Base-by-base conservation (phyloP, 1,140 invertebrate genomes). In the Paracyclopina nana region DNA sequence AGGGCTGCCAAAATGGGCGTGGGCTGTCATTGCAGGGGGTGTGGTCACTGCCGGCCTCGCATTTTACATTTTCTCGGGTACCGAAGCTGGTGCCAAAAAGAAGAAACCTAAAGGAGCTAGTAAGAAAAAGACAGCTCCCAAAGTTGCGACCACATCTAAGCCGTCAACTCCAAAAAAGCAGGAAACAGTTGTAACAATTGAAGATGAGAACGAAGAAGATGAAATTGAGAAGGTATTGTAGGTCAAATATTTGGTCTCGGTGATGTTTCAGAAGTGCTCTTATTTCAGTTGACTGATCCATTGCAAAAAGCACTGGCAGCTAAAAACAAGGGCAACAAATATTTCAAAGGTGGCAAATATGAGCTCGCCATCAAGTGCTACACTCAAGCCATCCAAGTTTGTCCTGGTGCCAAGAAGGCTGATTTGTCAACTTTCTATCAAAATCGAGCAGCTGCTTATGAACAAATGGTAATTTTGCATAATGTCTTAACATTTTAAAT, bases 391-490 rank as follows among this genome's bases (percentile, higher is more conserved):
- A 91, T 95, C 53, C 72, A 79, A 56, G 68, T 76, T 9, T 92
- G 86, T 62, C 84, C 86, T 1, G 58, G 65, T 8, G 76, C 81
- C 31, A 73, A 80, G 57, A 68, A 66, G 26, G 69, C 73, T 2
- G 80, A 84, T 55, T 63, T 94, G 38, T 77, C 88, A 4, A 88
- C 81, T 11, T 90, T 86, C 63, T 92, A 91, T 66, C 90, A 95
- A 64, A 96, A 96, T 61, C 75, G 87, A 61, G 91, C 90, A 4
- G 91, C 90, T 30, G 82, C 85, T 22, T 85, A 87, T 68, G 88
- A 94, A 65, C 82, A 88, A 62, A 68, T 90, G 68, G 77, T 79
- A 65, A 68, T 22, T 2, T 18, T 8, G n/a, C n/a, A n/a, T n/a
- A n/a, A n/a, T n/a, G n/a, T n/a, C n/a, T n/a, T n/a, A n/a, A n/a